Percentiles rank a stretch among this genome's conserved stretches.
phyloP scores from a whole-genome alignment of 2,113 vertebrate species.

The Todiramphus chloris region DNA sequence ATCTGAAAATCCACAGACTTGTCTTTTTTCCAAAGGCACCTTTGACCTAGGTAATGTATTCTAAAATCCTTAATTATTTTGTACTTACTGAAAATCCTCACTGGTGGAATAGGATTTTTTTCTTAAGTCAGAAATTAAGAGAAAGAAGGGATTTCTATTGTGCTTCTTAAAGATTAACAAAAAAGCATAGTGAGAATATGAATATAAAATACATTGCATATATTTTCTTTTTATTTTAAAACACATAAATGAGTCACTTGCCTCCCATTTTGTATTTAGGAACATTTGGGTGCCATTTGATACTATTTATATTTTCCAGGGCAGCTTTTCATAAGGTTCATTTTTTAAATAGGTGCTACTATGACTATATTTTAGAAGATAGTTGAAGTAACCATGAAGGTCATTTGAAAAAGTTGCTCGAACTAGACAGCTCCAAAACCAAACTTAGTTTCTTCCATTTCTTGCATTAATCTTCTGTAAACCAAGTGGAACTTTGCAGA shows the following conservation, averaged over 20 bases:
- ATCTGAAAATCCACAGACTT: not conserved
- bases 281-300: not conserved
- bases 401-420: not conserved
- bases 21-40: slow-evolving; percentile 22
- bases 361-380: not conserved
- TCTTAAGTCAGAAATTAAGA: not conserved
- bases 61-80: slow-evolving; percentile 12
- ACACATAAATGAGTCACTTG: not conserved
- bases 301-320: not conserved
- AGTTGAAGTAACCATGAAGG: not conserved
- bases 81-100: slow-evolving; percentile 9
- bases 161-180: not conserved
- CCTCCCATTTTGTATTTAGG: not conserved
- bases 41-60: slow-evolving; percentile 15
- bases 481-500: slow-evolving; percentile 6
- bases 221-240: slow-evolving; percentile 14
- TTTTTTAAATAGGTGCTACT: not conserved
- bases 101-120: not conserved
- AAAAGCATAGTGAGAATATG: not conserved
- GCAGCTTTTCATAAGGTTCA: not conserved
- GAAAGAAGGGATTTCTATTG: not conserved
- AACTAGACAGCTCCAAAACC: not conserved
- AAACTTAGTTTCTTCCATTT: not conserved
- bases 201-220: not conserved
- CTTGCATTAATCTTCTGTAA: slow-evolving; percentile 32